Conservation (phyloP, 2,888 invertebrate species). For the Caenorhabditis japonica region DNA sequence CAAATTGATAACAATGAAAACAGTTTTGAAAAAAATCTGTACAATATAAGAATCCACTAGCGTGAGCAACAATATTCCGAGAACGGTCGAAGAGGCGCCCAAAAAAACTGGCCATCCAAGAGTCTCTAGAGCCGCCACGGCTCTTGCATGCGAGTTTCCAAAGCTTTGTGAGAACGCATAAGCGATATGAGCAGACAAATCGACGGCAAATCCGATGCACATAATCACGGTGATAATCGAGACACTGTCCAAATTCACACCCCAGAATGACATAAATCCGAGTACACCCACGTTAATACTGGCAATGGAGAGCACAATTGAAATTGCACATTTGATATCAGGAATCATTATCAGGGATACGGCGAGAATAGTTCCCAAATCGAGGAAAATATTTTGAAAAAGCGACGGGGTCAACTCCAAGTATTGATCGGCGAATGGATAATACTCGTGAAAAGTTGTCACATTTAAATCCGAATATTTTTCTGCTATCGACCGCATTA, state of each 20-base stretch:
- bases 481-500: constrained; percentile 71
- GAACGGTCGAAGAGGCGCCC: constrained; percentile 75
- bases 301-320: constrained; percentile 93
- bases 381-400: constrained; percentile 85
- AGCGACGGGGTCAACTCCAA: constrained; percentile 75
- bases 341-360: constrained; percentile 94
- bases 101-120: constrained; percentile 88
- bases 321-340: constrained; percentile 88
- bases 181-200: constrained; percentile 71
- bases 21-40: constrained; percentile 75
- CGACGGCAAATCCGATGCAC: constrained; percentile 94
- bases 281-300: constrained; percentile 76
- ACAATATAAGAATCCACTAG: constrained; percentile 75
- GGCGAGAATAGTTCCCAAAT: constrained; percentile 92
- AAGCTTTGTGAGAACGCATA: constrained; percentile 64
- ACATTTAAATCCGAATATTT: constrained; percentile 82
- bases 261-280: constrained; percentile 77
- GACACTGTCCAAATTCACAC: constrained; percentile 85
- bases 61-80: constrained; percentile 72
- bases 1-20: constrained; percentile 75
- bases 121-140: constrained; percentile 84
- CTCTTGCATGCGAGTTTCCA: constrained; percentile 58
- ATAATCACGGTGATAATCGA: constrained; percentile 96
- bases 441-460: constrained; percentile 94
- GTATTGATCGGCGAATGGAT: constrained; percentile 88